Evolutionary conservation across 2,888 invertebrate genomes (phyloP).

Genomic region (Cistogaster globosa): DNA sequence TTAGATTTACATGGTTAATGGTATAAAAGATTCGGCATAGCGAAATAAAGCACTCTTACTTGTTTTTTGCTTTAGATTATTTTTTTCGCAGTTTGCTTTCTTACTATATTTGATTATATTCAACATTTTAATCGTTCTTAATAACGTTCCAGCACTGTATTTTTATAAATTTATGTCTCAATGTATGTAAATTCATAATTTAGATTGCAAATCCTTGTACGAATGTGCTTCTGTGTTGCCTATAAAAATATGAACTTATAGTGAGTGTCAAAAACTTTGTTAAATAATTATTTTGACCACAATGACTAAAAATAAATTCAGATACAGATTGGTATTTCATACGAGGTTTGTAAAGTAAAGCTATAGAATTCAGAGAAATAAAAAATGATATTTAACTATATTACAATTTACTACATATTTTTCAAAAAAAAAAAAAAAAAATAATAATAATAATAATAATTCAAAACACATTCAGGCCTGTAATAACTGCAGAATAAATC

Average conservation of each 20-base stretch:
- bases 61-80: too few species aligned
- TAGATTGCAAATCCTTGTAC: background rate
- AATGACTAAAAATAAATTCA: conserved; percentile 60
- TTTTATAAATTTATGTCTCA: background rate
- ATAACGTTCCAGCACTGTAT: too few species aligned
- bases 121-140: too few species aligned
- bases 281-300: conserved; percentile 62
- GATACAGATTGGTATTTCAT: conserved; percentile 23
- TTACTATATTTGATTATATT: too few species aligned
- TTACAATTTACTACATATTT: background rate
- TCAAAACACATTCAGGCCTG: too few species aligned
- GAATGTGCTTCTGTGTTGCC: background rate
- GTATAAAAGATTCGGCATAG: too few species aligned
- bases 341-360: background rate
- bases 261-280: conserved; percentile 47
- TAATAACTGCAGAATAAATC: too few species aligned
- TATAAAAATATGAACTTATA: background rate
- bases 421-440: too few species aligned
- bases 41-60: too few species aligned
- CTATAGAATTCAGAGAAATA: background rate
- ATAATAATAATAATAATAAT: too few species aligned
- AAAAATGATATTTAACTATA: background rate
- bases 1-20: too few species aligned
- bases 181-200: background rate
- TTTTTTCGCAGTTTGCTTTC: too few species aligned